Evolutionary conservation across 2,113 vertebrate species (phyloP), one percentile per base, ranked within the genome.

Genomic region (Aramus guarauna): DNA sequence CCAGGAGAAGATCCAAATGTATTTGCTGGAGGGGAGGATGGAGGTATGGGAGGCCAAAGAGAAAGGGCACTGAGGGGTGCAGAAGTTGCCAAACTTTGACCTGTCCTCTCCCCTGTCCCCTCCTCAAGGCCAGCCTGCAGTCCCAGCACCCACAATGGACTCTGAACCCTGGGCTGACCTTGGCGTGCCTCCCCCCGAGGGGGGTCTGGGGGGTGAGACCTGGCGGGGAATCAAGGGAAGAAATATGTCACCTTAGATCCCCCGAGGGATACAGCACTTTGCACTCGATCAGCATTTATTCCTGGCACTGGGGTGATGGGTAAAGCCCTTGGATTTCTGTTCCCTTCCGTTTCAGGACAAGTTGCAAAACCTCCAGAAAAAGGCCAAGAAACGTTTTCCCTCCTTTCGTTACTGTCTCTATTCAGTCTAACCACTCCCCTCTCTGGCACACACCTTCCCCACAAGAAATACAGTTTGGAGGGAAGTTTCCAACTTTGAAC

Each of bases 241-340:
- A 62, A 91, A 37, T 14, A 8, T 29, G 67, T 56, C 43, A 26
- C 68, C 45, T 85, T 39, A 68, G 87, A 48, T 73, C 66, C 84
- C 83, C 50, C 0, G 7, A 85, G 93, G 81, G 53, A 62, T 58
- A 15, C 62, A 95, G 94, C 92, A 96, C 87, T 94, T 96, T 41
- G 62, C 84, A 90, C 85, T 91, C 89, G 47, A 29, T 36, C 6
- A 2, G 23, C n/a, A 10, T 82, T 92, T 91, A 23, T 88, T 78
- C 74, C 48, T 10, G 1, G 24, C 81, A 66, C 11, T 2, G 3
- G 62, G 17, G 39, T 64, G 66, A 50, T 3, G 11, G 77, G 75
- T 71, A 56, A 85, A 94, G 66, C 45, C n/a, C 9, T 7, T 58
- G 63, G 60, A 41, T 82, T 74, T 85, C 34, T 60, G 8, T 29